phyloP scores from a whole-genome alignment of 2,888 invertebrate species.

The Trachelus iudaicus region DNA sequence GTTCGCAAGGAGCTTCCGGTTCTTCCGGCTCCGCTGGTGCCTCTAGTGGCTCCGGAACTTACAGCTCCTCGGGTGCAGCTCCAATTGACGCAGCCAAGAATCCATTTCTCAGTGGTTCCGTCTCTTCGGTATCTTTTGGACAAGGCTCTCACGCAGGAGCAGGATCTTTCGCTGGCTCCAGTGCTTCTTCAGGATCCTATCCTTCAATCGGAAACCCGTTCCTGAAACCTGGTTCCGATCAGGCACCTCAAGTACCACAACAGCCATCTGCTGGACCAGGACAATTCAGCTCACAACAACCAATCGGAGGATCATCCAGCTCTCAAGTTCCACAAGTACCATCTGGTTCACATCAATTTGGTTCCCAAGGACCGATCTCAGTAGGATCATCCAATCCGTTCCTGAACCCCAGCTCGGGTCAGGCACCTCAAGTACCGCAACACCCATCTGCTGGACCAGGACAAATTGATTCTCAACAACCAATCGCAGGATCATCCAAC shows the following conservation, averaged over 20 bases:
- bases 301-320: not conserved
- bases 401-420: slow-evolving; percentile 25
- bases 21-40: slow-evolving; percentile 8
- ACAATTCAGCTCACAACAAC: not conserved
- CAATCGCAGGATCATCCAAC: not conserved
- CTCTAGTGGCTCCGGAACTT: not conserved
- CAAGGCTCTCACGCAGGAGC: not conserved
- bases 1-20: slow-evolving; percentile 3
- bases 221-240: slow-evolving; percentile 6
- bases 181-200: slow-evolving; percentile 1
- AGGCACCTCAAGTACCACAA: not conserved
- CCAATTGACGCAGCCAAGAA: not conserved
- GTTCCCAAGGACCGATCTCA: not conserved
- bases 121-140: slow-evolving; percentile 6
- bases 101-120: slow-evolving; percentile 1
- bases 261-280: not conserved
- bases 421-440: not conserved
- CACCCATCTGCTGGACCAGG: not conserved
- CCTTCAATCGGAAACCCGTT: slow-evolving; percentile 12
- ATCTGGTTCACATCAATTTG: not conserved
- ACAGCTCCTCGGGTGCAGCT: not conserved
- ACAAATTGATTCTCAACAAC: not conserved
- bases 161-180: slow-evolving; percentile 1
- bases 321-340: not conserved
- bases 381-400: slow-evolving; percentile 21